A percentile compares a stretch with the other conserved stretches of the same genome.
Conservation (phyloP, 2,888 invertebrate species). For the Serripes groenlandicus region DNA sequence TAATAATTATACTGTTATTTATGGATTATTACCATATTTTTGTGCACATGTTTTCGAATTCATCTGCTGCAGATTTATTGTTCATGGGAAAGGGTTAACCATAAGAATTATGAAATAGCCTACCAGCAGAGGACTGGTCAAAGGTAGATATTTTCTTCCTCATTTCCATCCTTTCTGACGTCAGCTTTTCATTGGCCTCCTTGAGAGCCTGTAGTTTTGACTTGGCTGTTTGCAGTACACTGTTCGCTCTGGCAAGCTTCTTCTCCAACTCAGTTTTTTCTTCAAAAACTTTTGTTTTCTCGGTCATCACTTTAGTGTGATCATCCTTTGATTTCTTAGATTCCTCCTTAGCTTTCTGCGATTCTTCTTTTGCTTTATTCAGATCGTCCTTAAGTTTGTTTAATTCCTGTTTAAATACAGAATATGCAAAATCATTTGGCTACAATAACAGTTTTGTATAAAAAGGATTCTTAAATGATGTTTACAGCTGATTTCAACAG, state of each 20-base stretch:
- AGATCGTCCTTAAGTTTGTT: slow-evolving; percentile 17
- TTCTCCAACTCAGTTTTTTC: slow-evolving; percentile 75
- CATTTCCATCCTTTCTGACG: slow-evolving; percentile 88
- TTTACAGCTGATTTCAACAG: no score
- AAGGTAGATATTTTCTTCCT: slow-evolving; percentile 89
- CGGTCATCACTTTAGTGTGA: slow-evolving; percentile 5
- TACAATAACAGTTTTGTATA: no score
- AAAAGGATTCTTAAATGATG: no score
- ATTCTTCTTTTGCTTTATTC: slow-evolving; percentile 32
- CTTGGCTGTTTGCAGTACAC: slow-evolving; percentile 76
- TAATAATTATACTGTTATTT: background rate
- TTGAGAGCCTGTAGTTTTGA: slow-evolving; percentile 79
- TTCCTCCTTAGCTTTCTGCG: slow-evolving; percentile 28
- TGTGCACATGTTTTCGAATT: no score
- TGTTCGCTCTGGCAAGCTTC: slow-evolving; percentile 75
- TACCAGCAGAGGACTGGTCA: slow-evolving; percentile 30
- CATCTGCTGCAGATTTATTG: background rate
- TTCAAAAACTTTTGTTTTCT: slow-evolving; percentile 56
- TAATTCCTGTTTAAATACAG: no score
- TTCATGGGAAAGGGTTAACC: background rate
- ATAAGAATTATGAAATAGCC: slow-evolving; percentile 18
- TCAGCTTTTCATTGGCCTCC: slow-evolving; percentile 77
- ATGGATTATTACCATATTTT: no score
- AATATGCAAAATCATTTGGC: no score
- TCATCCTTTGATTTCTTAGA: slow-evolving; percentile 18